Percentiles rank a stretch among this genome's conserved stretches.
These are phyloP conservation scores for Cotesia glomerata DNA, from an alignment of 1,140 invertebrate genomes.

Conservation along the genomic window DNA sequence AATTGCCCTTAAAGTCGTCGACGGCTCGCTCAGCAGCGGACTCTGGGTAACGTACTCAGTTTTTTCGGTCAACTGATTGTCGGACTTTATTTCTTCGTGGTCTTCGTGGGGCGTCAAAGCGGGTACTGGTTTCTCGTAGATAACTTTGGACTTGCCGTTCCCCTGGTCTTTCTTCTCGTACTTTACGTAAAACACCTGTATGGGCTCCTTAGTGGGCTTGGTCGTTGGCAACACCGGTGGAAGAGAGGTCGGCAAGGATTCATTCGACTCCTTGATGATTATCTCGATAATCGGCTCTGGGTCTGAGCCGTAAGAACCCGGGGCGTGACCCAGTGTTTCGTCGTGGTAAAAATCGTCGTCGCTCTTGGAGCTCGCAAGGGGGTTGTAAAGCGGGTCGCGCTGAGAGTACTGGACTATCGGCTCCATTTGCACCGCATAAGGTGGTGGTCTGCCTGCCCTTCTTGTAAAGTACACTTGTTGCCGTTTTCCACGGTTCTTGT, in stretches of 20 bases:
- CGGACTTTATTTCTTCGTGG: conserved; percentile 65
- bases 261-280: conserved; percentile 88
- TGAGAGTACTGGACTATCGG: conserved; percentile 80
- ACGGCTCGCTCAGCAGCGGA: conserved; percentile 54
- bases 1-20: conserved; percentile 80
- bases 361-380: conserved; percentile 62
- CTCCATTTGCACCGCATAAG: conserved; percentile 82
- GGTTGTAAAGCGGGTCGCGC: conserved; percentile 76
- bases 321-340: conserved; percentile 53
- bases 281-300: conserved; percentile 91
- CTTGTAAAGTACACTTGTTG: conserved; percentile 52
- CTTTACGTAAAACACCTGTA: conserved; percentile 89
- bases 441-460: conserved; percentile 61
- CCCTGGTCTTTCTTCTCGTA: conserved; percentile 77
- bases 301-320: conserved; percentile 73
- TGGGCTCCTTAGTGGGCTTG: conserved; percentile 77
- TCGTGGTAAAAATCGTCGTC: conserved; percentile 61
- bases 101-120: conserved; percentile 73
- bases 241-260: conserved; percentile 73
- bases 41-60: conserved; percentile 42
- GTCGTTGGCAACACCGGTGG: conserved; percentile 63
- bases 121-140: conserved; percentile 79
- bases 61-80: conserved; percentile 48
- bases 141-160: conserved; percentile 70
- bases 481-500: conserved; percentile 51